Conservation (phyloP, 2,113 vertebrate species). For the Eptatretus burgeri region DNA sequence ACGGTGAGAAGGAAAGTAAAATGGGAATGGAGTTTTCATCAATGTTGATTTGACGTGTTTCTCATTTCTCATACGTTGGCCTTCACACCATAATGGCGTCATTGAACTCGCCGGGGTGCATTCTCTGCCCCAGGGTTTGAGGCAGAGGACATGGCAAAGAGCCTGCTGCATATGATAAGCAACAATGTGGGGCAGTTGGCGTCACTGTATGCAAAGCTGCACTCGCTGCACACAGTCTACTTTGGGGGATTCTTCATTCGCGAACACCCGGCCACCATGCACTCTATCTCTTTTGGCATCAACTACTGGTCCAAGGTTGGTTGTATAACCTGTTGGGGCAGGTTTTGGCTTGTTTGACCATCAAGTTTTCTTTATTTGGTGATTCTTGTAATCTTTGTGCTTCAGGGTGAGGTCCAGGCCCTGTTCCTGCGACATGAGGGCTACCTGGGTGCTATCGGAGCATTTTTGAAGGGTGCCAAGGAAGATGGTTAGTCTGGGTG, state of each 20-base stretch:
- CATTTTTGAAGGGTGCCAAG: constrained; percentile 85
- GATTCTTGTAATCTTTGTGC: constrained; percentile 9
- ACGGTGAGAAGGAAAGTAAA: constrained; percentile 23
- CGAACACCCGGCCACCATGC: constrained; percentile 86
- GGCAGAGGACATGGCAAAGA: constrained; percentile 92
- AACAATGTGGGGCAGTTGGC: constrained; percentile 92
- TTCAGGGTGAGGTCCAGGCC: constrained; percentile 82
- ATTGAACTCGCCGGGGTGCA: no score
- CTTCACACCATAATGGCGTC: no score
- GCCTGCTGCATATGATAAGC: constrained; percentile 92
- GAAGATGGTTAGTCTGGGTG: constrained; percentile 59
- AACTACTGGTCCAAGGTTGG: constrained; percentile 94
- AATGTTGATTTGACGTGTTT: not conserved
- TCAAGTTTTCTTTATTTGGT: not conserved
- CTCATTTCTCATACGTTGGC: no score
- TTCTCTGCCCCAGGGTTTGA: constrained; percentile 37
- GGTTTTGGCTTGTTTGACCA: not conserved
- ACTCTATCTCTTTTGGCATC: constrained; percentile 89
- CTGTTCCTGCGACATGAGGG: constrained; percentile 89
- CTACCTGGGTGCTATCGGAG: constrained; percentile 81
- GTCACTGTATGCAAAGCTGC: constrained; percentile 65
- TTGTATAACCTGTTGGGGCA: not conserved
- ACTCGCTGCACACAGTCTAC: constrained; percentile 52
- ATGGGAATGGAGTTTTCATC: not conserved
- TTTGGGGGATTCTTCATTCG: constrained; percentile 94